Evolutionary conservation across 1,140 invertebrate species (phyloP).

Genomic region (Platyscapa corneri): DNA sequence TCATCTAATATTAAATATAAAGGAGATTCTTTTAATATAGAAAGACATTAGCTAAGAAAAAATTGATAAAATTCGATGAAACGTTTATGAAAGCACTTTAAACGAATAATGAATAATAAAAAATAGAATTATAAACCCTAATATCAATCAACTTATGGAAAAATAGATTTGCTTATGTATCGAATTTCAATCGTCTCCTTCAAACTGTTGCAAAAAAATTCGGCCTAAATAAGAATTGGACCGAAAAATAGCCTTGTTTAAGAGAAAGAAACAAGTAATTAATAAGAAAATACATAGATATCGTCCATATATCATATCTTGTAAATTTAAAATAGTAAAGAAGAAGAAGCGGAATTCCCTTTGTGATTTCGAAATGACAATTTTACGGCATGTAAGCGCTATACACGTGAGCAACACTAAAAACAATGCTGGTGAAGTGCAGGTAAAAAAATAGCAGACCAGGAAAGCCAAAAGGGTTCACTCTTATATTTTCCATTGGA

Average conservation of each 20-base stretch:
- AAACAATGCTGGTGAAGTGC: constrained; percentile 62
- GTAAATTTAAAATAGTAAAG: constrained; percentile 49
- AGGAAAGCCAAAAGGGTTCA: not conserved
- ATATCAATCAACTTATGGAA: not conserved
- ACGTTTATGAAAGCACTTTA: no score
- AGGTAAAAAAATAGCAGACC: not conserved
- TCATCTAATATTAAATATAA: no score
- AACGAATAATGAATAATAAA: not conserved
- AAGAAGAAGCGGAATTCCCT: constrained; percentile 67
- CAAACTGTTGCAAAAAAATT: not conserved
- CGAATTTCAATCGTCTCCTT: no score
- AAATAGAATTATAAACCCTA: not conserved
- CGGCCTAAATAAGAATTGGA: constrained; percentile 65
- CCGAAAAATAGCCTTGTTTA: constrained; percentile 63
- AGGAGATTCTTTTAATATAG: no score
- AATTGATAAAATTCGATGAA: no score
- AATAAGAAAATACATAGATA: not conserved
- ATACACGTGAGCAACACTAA: constrained; percentile 59
- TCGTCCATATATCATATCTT: no score
- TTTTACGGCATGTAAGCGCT: constrained; percentile 73
- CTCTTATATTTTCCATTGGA: constrained; percentile 65
- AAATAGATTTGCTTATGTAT: no score
- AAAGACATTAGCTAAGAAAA: no score
- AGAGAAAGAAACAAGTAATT: not conserved
- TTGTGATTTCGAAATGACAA: constrained; percentile 72